Evolutionary conservation across 2,113 vertebrate species (phyloP), one percentile per base, ranked within the genome.

Genomic region (Misgurnus mizolepis): DNA sequence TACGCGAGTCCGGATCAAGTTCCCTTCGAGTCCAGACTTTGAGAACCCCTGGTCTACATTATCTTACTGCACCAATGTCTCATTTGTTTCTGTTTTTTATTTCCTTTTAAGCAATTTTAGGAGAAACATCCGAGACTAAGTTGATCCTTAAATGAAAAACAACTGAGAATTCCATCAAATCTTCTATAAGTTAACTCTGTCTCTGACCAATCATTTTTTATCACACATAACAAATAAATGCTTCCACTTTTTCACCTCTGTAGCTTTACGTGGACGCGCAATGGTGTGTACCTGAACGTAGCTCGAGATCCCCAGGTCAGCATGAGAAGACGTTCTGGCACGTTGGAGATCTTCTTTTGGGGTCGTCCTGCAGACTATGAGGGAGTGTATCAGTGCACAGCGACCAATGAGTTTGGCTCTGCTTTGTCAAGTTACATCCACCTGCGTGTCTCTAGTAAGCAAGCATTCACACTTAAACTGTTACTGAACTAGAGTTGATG

Each of bases 311-410:
- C 95, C 40, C 94, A 95, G 69, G 92, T 96, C 27, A 95, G 95
- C 0, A 98, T 96, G 96, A 88, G 92, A 69, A 87, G 95, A 74
- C 88, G 93, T 12, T 96, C 97, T 0, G 98, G 98, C 39, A 99
- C 97, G 0, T 89, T 99, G 82, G 94, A 96, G 84, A 95, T 99
- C 1, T 96, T 95, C 61, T 96, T 97, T 89, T 92, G 93, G 82
- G 94, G 95, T 0, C 91, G 96, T 61, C 95, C 98, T 0, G 94
- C 98, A 3, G 95, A 97, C 68, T 99, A 99, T 0, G 97, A 98
- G 87, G 98, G 96, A 4, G 94, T 97, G 55, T 99, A 97, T 87
- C 98, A 99, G 89, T 99, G 98, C 86, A 95, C 95, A 0, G 96
- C 97, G 69, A 94, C 95, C 22, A 99, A 99, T 4, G 92, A 94